A percentile compares a stretch with the other conserved stretches of the same genome.
phyloP scores from a whole-genome alignment of 2,888 invertebrate species.

The Drosophila nr. perissopoda region DNA sequence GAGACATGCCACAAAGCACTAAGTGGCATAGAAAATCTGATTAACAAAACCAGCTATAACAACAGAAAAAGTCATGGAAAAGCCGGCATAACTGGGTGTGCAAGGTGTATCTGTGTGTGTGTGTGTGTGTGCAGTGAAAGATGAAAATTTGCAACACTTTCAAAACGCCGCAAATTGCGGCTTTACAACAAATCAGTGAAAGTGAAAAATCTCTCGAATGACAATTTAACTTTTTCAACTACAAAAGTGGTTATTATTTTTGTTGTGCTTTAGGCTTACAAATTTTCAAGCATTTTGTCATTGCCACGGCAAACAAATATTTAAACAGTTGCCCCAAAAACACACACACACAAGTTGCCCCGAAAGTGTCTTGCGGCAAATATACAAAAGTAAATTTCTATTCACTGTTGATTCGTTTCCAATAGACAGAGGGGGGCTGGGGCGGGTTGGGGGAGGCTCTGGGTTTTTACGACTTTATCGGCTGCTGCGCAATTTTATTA shows the following conservation, averaged over 20 bases:
- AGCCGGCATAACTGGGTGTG: slow-evolving; percentile 45
- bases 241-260: slow-evolving; percentile 44
- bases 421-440: no score
- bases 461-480: background rate
- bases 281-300: slow-evolving; percentile 36
- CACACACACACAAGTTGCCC: background rate
- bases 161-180: slow-evolving; percentile 65
- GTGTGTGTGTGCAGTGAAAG: slow-evolving; percentile 54
- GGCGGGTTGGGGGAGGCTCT: background rate
- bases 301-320: slow-evolving; percentile 50
- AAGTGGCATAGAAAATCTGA: slow-evolving; percentile 13
- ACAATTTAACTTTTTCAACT: slow-evolving; percentile 68
- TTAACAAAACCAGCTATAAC: slow-evolving; percentile 10
- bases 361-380: slow-evolving; percentile 24
- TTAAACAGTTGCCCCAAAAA: slow-evolving; percentile 45
- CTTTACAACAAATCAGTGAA: slow-evolving; percentile 73
- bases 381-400: slow-evolving; percentile 37
- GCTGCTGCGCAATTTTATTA: slow-evolving; percentile 39
- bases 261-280: slow-evolving; percentile 25
- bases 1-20: background rate
- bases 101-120: slow-evolving; percentile 24
- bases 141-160: slow-evolving; percentile 68
- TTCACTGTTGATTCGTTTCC: slow-evolving; percentile 1
- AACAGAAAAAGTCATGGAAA: slow-evolving; percentile 44
- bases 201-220: slow-evolving; percentile 76